A percentile compares a stretch with the other conserved stretches of the same genome.
Evolutionary conservation across 2,797 vertebrate genomes (phyloP).

Genomic region (Nannoperca australis): DNA sequence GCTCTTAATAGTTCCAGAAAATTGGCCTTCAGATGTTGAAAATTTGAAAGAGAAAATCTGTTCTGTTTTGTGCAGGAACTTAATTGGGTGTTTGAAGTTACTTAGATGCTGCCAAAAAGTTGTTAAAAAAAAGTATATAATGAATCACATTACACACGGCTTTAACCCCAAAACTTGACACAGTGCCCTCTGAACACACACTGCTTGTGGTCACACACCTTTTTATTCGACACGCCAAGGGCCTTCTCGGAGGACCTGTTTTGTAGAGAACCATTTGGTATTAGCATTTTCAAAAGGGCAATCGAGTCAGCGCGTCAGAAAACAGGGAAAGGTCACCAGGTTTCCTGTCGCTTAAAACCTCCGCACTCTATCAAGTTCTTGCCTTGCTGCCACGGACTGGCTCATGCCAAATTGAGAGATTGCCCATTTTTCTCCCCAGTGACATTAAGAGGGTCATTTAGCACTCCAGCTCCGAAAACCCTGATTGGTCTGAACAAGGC

Average conservation of each 20-base stretch:
- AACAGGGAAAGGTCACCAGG: conserved; percentile 86
- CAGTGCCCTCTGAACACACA: conserved; percentile 54
- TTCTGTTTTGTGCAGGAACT: conserved; percentile 10
- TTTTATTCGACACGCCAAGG: conserved; percentile 69
- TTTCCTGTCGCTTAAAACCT: conserved; percentile 81
- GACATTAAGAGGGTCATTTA: conserved; percentile 87
- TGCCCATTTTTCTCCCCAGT: conserved; percentile 74
- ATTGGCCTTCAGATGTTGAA: conserved; percentile 34
- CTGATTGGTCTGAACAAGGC: conserved; percentile 65
- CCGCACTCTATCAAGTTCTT: conserved; percentile 81
- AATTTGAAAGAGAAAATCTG: conserved; percentile 10
- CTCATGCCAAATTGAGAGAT: conserved; percentile 83
- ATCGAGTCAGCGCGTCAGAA: conserved; percentile 82
- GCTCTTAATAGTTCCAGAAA: conserved; percentile 23
- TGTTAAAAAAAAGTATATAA: conserved; percentile 17
- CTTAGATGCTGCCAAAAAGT: conserved; percentile 36
- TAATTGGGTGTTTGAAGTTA: conserved; percentile 40
- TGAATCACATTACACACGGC: conserved; percentile 37
- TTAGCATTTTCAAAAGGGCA: conserved; percentile 88
- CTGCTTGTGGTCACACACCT: conserved; percentile 60
- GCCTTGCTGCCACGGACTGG: conserved; percentile 63
- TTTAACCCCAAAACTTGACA: conserved; percentile 64
- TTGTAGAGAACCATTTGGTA: conserved; percentile 75
- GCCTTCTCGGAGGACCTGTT: conserved; percentile 76
- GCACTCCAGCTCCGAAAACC: conserved; percentile 69